Evolutionary conservation across 2,113 vertebrate genomes (phyloP).

Genomic region (Canis aureus): DNA sequence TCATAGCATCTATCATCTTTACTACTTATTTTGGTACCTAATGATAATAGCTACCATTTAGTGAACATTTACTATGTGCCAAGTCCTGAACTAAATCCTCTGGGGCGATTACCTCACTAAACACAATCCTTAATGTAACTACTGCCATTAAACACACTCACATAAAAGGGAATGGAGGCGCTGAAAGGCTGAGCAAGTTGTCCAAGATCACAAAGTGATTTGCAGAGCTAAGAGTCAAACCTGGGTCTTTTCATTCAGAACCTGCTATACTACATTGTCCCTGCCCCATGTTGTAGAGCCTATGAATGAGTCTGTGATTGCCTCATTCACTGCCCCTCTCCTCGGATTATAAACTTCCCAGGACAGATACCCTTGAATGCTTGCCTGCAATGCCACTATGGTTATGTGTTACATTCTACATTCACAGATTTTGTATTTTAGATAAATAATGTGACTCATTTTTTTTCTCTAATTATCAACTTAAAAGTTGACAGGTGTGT

Average conservation of each 20-base stretch:
- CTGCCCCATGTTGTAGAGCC: background rate
- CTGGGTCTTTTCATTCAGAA: background rate
- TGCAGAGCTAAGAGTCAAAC: background rate
- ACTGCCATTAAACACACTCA: background rate
- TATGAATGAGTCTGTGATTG: conserved; percentile 17
- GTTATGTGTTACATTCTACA: conserved; percentile 13
- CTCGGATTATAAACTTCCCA: background rate
- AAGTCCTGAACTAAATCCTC: conserved; percentile 49
- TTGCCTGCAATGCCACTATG: background rate
- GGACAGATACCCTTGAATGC: background rate
- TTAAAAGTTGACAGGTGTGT: background rate
- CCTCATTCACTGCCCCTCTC: background rate
- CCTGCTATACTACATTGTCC: background rate
- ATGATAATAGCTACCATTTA: conserved; percentile 48
- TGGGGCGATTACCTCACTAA: conserved; percentile 37
- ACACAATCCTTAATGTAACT: conserved; percentile 22
- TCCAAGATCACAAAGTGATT: background rate
- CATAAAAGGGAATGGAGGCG: conserved; percentile 33
- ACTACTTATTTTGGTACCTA: conserved; percentile 36
- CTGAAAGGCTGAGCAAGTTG: background rate
- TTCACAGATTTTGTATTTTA: background rate
- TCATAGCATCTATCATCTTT: conserved; percentile 43
- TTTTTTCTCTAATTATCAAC: background rate
- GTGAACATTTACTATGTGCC: conserved; percentile 42
- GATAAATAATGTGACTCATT: background rate